phyloP scores from a whole-genome alignment of 2,113 vertebrate genomes.

The Clarias magur region DNA sequence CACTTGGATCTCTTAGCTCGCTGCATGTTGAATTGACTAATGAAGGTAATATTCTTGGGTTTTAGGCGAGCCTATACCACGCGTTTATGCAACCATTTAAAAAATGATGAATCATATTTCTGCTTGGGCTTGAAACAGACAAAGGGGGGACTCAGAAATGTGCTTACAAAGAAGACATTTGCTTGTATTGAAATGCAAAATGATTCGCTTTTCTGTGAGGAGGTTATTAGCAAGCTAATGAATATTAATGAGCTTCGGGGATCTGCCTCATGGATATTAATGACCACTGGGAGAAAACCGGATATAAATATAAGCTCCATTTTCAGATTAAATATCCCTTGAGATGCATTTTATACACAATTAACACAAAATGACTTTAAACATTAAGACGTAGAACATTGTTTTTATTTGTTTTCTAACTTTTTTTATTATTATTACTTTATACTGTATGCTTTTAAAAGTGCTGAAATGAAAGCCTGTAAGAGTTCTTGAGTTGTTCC shows the following conservation, averaged over 20 bases:
- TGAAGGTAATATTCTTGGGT: neutral
- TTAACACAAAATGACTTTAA: neutral
- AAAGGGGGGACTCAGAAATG: neutral
- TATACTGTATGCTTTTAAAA: neutral
- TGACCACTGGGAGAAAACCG: neutral
- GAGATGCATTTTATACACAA: too few species aligned
- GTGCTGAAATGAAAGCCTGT: neutral
- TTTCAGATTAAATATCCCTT: neutral
- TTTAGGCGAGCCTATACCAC: neutral
- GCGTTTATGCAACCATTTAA: neutral
- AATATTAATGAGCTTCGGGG: neutral
- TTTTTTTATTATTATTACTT: too few species aligned
- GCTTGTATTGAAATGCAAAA: constrained; percentile 10
- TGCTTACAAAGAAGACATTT: neutral
- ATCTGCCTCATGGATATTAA: neutral
- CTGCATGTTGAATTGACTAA: neutral
- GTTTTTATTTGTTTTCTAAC: neutral
- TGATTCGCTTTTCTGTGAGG: neutral
- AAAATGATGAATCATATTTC: neutral
- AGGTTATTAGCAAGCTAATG: constrained; percentile 3
- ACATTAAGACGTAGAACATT: neutral
- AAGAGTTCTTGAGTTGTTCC: neutral
- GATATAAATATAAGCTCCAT: neutral
- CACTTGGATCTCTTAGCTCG: neutral
- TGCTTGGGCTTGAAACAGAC: neutral